Base-by-base conservation (phyloP, 2,797 vertebrate genomes). In the Allobates femoralis region DNA sequence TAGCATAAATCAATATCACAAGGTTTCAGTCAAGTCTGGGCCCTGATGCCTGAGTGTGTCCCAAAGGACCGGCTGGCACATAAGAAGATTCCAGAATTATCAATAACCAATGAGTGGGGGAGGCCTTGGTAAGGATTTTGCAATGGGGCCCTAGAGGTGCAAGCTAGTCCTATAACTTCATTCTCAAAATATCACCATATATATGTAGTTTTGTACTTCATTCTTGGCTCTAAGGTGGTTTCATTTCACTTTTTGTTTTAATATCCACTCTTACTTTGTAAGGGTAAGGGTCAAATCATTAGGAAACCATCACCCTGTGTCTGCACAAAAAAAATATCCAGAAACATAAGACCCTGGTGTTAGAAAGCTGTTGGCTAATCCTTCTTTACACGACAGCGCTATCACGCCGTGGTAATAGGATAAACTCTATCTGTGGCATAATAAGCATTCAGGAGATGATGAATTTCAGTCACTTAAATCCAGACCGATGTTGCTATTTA, bases 391-490 rank as follows among this genome's bases (percentile, higher is more conserved):
- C 12, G 64, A 60, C 32, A 79, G 51, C 18, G 69, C 62, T 60
- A 77, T 87, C 73, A 84, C 64, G 76, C 75, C 56, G 74, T 55
- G 41, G 41, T 87, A 80, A 84, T 84, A 84, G 82, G 77, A 87
- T 84, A 87, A 84, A 84, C 76, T 73, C 66, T 66, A 58, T 64
- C 74, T 60, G 62, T 78, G 32, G 80, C 50, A 69, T 64, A 82
- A 81, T 60, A 87, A 80, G 69, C 56, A 58, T 66, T 81, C 55
- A 26, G 55, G 58, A 55, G 41, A 77, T 86, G 82, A 84, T 84
- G 75, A 79, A 81, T 87, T 84, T 79, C 76, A 84, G 76, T 84
- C 86, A 74, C 66, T 87, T 84, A 41, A 66, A 67, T 79, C 64
- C 64, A 60, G 64, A 71, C 28, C 69, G 60, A 67, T 73, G 55